Evolutionary conservation across 2,888 invertebrate species (phyloP).

Genomic region (Machimus rusticus): DNA sequence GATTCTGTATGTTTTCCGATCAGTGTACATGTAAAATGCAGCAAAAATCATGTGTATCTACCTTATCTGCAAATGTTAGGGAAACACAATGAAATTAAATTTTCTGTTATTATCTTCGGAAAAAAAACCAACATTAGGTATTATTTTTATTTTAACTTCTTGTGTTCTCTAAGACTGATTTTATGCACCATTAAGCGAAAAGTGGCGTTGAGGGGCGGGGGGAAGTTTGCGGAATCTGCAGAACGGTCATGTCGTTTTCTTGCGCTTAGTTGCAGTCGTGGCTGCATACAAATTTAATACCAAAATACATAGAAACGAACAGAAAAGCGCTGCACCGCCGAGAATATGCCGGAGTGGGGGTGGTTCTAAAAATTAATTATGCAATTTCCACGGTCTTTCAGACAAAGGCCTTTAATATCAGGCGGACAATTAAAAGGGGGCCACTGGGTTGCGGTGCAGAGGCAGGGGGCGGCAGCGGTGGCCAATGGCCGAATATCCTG

Average conservation of each 20-base stretch:
- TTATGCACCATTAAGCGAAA: not conserved
- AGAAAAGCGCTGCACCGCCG: not conserved
- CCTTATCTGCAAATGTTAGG: too few species aligned
- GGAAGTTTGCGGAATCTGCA: not conserved
- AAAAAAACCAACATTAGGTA: not conserved
- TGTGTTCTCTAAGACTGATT: not conserved
- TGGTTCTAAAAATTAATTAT: constrained; percentile 23
- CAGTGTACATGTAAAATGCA: too few species aligned
- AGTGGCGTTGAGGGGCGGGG: not conserved
- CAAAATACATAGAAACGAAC: not conserved
- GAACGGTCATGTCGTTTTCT: not conserved
- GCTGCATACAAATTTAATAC: not conserved
- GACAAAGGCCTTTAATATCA: constrained; percentile 9
- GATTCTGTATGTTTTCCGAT: too few species aligned
- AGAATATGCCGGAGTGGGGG: not conserved
- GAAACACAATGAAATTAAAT: too few species aligned
- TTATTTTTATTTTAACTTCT: not conserved
- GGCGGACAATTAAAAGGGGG: not conserved
- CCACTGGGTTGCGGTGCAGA: not conserved
- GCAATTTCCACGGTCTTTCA: not conserved
- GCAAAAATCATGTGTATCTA: too few species aligned
- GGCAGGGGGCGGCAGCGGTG: not conserved
- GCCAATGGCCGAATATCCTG: not conserved
- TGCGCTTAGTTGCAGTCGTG: not conserved
- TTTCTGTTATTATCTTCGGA: too few species aligned